These are phyloP conservation scores for Brachymystax lenok DNA, from an alignment of 2,797 vertebrate genomes.

Conservation along the genomic window DNA sequence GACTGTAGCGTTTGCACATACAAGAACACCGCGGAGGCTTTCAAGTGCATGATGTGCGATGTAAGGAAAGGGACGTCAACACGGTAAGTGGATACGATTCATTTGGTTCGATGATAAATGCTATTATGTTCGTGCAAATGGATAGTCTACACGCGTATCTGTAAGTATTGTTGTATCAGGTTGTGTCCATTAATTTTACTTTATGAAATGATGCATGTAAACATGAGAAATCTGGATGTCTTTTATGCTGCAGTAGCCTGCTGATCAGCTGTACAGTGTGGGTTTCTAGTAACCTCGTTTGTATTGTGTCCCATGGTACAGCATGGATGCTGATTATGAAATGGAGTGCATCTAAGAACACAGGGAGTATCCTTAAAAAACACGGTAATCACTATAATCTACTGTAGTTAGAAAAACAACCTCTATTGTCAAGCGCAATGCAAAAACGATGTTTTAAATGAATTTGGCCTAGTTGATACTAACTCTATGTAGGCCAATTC, in stretches of 20 bases:
- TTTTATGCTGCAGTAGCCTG: background rate
- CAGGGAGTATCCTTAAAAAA: background rate
- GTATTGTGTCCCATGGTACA: background rate
- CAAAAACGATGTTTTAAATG: background rate
- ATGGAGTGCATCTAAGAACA: background rate
- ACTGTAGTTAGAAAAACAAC: too few species aligned
- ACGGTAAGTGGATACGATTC: slow-evolving; percentile 81
- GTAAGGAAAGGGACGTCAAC: slow-evolving; percentile 99
- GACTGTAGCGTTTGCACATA: slow-evolving; percentile 99
- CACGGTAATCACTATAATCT: too few species aligned
- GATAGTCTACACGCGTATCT: background rate
- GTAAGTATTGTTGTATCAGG: background rate
- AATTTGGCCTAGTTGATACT: background rate
- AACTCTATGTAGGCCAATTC: background rate
- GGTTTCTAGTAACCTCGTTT: background rate
- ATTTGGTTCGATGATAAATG: background rate
- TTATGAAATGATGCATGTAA: background rate
- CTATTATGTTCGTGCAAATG: background rate
- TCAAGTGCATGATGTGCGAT: slow-evolving; percentile 99
- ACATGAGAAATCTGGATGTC: background rate
- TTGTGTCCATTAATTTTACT: background rate
- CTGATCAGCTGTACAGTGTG: background rate
- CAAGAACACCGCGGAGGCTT: slow-evolving; percentile 99
- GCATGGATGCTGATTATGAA: background rate
- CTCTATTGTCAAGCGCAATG: background rate